Conservation (phyloP, 2,888 invertebrate species). For the Tubiluchus corallicola region DNA sequence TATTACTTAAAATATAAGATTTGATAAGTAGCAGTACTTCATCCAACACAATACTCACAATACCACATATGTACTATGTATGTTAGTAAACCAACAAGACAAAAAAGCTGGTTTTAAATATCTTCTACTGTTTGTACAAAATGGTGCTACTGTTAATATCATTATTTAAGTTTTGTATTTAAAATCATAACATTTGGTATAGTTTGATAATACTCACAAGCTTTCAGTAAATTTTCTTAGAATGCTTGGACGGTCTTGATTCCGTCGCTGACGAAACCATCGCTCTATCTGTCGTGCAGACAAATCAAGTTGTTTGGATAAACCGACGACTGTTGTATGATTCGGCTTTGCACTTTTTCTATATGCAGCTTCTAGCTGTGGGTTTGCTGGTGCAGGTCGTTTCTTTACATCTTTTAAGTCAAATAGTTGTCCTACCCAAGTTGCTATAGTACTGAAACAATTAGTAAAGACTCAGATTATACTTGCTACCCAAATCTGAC, state of each 20-base stretch:
- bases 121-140: no score
- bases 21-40: no score
- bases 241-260: slow-evolving; percentile 70
- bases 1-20: no score
- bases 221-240: slow-evolving; percentile 80
- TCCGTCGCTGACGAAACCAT: slow-evolving; percentile 65
- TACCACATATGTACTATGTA: no score
- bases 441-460: slow-evolving; percentile 56
- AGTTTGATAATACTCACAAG: slow-evolving; percentile 31
- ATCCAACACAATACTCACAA: no score
- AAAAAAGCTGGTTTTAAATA: no score
- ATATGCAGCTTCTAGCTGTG: slow-evolving; percentile 57
- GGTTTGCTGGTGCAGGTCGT: slow-evolving; percentile 41
- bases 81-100: no score
- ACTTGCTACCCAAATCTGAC: no score
- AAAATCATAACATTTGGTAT: no score
- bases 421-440: slow-evolving; percentile 13
- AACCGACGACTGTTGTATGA: slow-evolving; percentile 53
- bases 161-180: no score
- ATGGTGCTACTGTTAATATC: no score
- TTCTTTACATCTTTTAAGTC: slow-evolving; percentile 10
- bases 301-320: slow-evolving; percentile 66
- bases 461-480: no score
- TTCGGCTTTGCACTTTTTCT: slow-evolving; percentile 44
- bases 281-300: slow-evolving; percentile 68